Evolutionary conservation across 1,140 invertebrate genomes (phyloP), one percentile per base, ranked within the genome.

Genomic region (Orussus abietinus): DNA sequence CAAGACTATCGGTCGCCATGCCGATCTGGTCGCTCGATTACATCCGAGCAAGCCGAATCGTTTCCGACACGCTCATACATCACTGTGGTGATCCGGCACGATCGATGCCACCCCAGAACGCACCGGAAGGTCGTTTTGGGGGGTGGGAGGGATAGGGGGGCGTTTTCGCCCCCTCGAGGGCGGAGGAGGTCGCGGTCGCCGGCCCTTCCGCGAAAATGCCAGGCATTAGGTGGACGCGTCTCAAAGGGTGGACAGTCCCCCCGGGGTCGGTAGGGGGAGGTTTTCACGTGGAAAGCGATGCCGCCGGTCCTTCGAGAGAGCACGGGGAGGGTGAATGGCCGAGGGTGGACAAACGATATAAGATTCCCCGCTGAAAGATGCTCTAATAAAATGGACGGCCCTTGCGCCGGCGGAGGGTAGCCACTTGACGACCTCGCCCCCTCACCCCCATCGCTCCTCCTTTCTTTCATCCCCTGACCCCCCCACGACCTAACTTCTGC

Each of bases 341-440:
- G 50, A 42, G 43, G 45, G 55, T 52, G 54, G 55, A 64, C 54
- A 61, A 62, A 56, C 55, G 58, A 64, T 64, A 63, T 61, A 63
- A 60, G 55, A 62, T 59, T 61, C 57, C 42, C 13, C 34, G 53
- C 33, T 53, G 60, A 68, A 61, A 62, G 57, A 60, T 58, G 51
- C 44, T 58, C 53, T 64, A 61, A 66, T 66, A 65, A 63, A 62
- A 65, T 54, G 54, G 53, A 62, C 42, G 54, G 53, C 38, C 55
- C 30, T 45, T 39, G 30, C 35, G 31, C 41, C 41, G 38, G 35
- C 39, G 37, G 26, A 32, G n/a, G 38, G 37, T 49, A 37, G 52
- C 55, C 59, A 59, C 55, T 59, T 64, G 59, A 60, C 62, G 62
- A 61, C 57, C 45, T 47, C 52, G 30, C 32, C 35, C 46, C 52